These are phyloP conservation scores for Ascidia mentula DNA, from an alignment of 23 tunicate species.

Conservation along the genomic window DNA sequence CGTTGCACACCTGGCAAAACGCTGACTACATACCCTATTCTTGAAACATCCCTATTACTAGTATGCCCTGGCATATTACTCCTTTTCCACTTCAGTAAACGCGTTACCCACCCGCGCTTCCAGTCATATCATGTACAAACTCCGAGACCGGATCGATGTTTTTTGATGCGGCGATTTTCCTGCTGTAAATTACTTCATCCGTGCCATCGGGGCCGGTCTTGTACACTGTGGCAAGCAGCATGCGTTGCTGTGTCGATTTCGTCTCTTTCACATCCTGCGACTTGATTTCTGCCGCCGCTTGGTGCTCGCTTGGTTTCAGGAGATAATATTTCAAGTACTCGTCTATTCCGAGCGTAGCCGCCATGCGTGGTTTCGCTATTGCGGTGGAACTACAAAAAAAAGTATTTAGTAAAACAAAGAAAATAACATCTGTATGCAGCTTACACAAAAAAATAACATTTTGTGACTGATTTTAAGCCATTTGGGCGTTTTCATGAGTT, in stretches of 20 bases:
- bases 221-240: slow-evolving; percentile 66
- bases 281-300: no score
- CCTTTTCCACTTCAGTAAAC: no score
- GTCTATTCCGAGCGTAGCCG: slow-evolving; percentile 52
- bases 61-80: no score
- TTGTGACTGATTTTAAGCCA: no score
- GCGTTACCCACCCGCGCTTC: slow-evolving; percentile 39
- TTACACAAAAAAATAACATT: no score
- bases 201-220: slow-evolving; percentile 30
- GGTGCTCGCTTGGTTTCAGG: background rate
- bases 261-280: background rate
- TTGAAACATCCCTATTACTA: no score
- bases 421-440: no score
- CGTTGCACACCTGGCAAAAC: no score
- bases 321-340: slow-evolving; percentile 59
- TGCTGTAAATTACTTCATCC: slow-evolving; percentile 44
- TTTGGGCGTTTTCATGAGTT: no score
- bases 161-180: slow-evolving; percentile 45
- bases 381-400: background rate
- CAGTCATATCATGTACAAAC: slow-evolving; percentile 71
- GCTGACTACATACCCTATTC: no score
- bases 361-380: slow-evolving; percentile 32
- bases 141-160: slow-evolving; percentile 40
- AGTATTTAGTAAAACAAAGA: no score
- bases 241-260: background rate